A percentile compares a stretch with the other conserved stretches of the same genome.
phyloP scores from a whole-genome alignment of 2,888 invertebrate species.

The Eurytoma adleriae region DNA sequence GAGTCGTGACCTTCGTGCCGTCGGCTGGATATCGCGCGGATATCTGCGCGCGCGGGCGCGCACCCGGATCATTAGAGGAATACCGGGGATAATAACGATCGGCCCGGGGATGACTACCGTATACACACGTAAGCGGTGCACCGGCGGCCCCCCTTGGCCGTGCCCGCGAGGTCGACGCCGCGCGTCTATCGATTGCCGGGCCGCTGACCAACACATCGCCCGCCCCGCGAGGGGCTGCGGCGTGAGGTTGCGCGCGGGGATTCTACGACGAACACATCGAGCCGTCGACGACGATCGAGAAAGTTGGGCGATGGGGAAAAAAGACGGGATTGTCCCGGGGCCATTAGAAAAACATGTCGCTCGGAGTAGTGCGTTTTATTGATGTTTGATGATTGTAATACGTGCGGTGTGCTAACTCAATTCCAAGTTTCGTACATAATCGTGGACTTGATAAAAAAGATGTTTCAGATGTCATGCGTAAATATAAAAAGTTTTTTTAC shows the following conservation, averaged over 20 bases:
- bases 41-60: not conserved
- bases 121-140: not conserved
- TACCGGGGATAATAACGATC: slow-evolving; percentile 31
- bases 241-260: not conserved
- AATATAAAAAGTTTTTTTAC: too few species aligned
- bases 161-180: not conserved
- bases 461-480: too few species aligned
- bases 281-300: too few species aligned
- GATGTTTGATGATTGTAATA: too few species aligned
- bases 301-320: too few species aligned
- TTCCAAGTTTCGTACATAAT: too few species aligned
- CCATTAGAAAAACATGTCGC: too few species aligned
- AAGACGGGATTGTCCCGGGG: too few species aligned
- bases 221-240: not conserved
- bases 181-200: slow-evolving; percentile 40
- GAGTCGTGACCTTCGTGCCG: slow-evolving; percentile 36
- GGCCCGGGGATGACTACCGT: slow-evolving; percentile 18
- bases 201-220: not conserved
- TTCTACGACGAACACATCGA: too few species aligned
- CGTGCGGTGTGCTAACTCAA: too few species aligned
- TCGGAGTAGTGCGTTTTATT: too few species aligned
- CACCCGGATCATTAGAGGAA: slow-evolving; percentile 27
- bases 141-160: not conserved
- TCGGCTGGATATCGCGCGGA: slow-evolving; percentile 8
- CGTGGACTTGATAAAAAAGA: too few species aligned